Percentiles rank a stretch among this genome's conserved stretches.
Evolutionary conservation across 2,113 vertebrate genomes (phyloP).

Genomic region (Indri indri): DNA sequence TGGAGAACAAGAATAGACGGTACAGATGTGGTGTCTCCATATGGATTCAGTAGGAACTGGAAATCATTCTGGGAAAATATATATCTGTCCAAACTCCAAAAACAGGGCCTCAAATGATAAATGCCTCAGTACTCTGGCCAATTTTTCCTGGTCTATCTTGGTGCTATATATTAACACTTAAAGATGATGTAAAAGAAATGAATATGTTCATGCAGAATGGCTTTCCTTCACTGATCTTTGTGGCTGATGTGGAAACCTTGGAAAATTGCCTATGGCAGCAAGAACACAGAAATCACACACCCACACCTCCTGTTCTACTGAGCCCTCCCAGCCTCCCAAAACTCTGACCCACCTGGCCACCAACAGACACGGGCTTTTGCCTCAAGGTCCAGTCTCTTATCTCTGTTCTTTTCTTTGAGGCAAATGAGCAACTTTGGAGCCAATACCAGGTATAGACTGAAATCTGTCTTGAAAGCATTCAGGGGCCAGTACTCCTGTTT

Average conservation of each 20-base stretch:
- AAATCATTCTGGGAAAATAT: slow-evolving; percentile 46
- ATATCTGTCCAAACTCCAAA: slow-evolving; percentile 15
- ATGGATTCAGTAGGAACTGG: slow-evolving; percentile 40
- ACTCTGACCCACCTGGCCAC: background rate
- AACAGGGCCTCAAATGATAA: slow-evolving; percentile 15
- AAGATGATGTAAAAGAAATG: slow-evolving; percentile 29
- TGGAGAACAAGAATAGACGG: slow-evolving; percentile 39
- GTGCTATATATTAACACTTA: background rate
- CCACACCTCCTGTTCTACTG: background rate
- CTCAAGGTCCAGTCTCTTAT: background rate
- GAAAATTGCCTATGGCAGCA: background rate
- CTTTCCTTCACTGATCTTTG: background rate
- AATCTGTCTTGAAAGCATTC: slow-evolving; percentile 20
- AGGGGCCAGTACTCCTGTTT: background rate
- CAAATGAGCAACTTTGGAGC: background rate
- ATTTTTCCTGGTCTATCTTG: background rate
- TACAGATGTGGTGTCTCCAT: slow-evolving; percentile 2
- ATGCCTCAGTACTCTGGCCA: background rate
- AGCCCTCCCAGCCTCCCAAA: background rate
- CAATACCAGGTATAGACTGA: background rate
- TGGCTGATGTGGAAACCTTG: background rate
- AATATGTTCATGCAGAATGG: background rate
- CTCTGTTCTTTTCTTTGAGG: background rate
- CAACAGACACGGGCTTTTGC: background rate
- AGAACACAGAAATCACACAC: background rate